phyloP scores from a whole-genome alignment of 2,888 invertebrate genomes.

The Mellilla xanthometata region DNA sequence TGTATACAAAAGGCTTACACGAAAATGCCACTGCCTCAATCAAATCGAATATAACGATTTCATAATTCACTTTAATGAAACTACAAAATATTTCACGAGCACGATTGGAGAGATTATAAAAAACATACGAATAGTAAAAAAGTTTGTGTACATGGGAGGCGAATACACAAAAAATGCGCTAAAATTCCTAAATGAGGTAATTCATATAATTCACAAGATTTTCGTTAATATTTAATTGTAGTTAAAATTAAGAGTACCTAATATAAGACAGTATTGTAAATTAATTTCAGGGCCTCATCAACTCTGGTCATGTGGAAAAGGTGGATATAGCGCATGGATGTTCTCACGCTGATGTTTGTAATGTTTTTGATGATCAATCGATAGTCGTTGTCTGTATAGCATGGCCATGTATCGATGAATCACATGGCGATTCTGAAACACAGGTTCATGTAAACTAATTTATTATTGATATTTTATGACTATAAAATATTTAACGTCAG shows the following conservation, averaged over 20 bases:
- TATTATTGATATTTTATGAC: no score
- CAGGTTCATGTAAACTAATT: conserved; percentile 47
- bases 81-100: conserved; percentile 55
- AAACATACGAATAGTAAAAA: conserved; percentile 66
- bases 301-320: conserved; percentile 51
- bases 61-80: conserved; percentile 68
- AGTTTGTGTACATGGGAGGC: conserved; percentile 68
- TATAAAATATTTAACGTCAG: no score
- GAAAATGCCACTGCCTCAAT: conserved; percentile 68
- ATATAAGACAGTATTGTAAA: no score
- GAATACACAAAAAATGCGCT: conserved; percentile 60
- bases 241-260: no score
- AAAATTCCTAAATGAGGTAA: conserved; percentile 65
- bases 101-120: conserved; percentile 68
- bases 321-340: conserved; percentile 61
- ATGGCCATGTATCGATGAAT: conserved; percentile 57
- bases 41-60: conserved; percentile 63
- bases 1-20: conserved; percentile 60
- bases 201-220: no score
- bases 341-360: conserved; percentile 64
- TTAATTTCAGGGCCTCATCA: conserved; percentile 53
- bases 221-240: no score
- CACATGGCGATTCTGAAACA: conserved; percentile 44
- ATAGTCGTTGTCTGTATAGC: conserved; percentile 54
- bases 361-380: conserved; percentile 62